Percentiles rank a stretch among this genome's conserved stretches.
Evolutionary conservation across 30 jellyfish, hydroid and myxozoan species (phyloP).

Genomic region (Pelagia noctiluca): DNA sequence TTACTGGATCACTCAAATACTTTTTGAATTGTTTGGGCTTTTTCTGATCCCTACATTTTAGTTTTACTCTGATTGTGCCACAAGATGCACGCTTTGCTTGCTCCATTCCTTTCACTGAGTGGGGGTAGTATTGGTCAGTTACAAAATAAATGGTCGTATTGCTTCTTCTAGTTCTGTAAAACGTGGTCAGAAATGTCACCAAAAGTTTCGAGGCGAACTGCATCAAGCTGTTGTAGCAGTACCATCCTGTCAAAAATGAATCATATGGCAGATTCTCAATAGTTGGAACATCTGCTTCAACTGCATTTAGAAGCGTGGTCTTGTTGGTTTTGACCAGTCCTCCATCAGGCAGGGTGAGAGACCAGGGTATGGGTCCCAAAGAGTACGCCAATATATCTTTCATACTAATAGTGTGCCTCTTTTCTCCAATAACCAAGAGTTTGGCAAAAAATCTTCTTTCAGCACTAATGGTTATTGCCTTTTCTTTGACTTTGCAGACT

Average conservation of each 20-base stretch:
- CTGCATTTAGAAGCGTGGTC: constrained; percentile 24
- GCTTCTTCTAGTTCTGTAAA: constrained; percentile 11
- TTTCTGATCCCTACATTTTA: no score
- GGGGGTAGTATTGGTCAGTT: constrained; percentile 16
- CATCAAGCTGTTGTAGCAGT: constrained; percentile 52
- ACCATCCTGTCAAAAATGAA: constrained; percentile 36
- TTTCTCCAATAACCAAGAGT: constrained; percentile 44
- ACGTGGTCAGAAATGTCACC: constrained; percentile 51
- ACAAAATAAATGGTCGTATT: constrained; percentile 2
- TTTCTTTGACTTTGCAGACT: constrained; percentile 53
- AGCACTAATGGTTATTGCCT: constrained; percentile 47
- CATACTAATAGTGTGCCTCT: constrained; percentile 19
- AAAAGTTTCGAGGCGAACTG: constrained; percentile 16
- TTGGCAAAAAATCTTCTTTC: constrained; percentile 55
- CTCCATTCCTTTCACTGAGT: not conserved
- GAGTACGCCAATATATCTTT: constrained; percentile 27
- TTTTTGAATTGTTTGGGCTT: no score
- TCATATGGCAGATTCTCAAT: constrained; percentile 5
- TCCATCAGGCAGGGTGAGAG: constrained; percentile 61
- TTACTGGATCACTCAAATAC: no score
- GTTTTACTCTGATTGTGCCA: constrained; percentile 12
- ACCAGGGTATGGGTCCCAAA: constrained; percentile 64
- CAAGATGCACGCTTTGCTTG: not conserved
- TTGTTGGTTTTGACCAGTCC: constrained; percentile 36
- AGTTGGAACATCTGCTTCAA: constrained; percentile 12